phyloP scores from a whole-genome alignment of 2,888 invertebrate genomes.

The Dynastes grantii region DNA sequence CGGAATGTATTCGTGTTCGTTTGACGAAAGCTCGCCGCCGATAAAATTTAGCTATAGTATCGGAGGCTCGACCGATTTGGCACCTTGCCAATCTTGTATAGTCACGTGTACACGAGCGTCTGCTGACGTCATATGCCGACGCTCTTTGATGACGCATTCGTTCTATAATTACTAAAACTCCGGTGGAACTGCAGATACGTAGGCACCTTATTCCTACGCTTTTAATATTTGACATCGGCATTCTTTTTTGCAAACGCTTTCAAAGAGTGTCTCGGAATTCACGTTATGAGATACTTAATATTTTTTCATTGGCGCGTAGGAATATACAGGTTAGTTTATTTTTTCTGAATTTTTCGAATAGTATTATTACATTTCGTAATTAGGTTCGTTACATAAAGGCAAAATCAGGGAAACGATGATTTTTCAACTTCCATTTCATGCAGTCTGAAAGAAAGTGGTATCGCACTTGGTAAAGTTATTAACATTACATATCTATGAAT shows the following conservation, averaged over 20 bases:
- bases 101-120: conserved; percentile 55
- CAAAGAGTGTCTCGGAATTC: neutral
- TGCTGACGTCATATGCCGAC: conserved; percentile 55
- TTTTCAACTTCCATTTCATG: too few species aligned
- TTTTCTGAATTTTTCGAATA: too few species aligned
- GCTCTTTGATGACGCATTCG: conserved; percentile 51
- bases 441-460: too few species aligned
- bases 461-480: too few species aligned
- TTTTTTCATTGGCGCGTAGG: neutral
- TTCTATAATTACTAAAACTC: conserved; percentile 41
- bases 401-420: too few species aligned
- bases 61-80: conserved; percentile 50
- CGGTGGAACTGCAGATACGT: neutral
- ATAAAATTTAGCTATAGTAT: conserved; percentile 27
- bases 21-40: conserved; percentile 38
- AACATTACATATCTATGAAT: too few species aligned
- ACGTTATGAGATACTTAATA: neutral
- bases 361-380: too few species aligned
- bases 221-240: neutral
- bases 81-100: conserved; percentile 50
- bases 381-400: too few species aligned
- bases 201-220: neutral
- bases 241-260: neutral
- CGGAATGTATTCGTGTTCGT: conserved; percentile 31
- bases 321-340: too few species aligned